Conservation (phyloP, 1,140 invertebrate genomes). For the Atta cephalotes region DNA sequence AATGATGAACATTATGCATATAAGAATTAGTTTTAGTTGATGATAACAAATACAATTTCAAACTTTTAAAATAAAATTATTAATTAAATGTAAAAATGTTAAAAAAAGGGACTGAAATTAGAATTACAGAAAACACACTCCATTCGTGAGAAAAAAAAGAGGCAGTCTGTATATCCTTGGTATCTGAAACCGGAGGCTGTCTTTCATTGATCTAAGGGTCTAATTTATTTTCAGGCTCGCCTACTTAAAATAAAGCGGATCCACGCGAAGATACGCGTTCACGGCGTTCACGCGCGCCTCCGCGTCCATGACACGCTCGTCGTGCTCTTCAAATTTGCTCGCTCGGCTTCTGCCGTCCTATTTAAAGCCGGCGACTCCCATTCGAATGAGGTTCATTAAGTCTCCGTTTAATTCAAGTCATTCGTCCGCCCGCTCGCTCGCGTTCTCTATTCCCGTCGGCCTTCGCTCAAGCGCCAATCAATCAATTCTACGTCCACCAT, state of each 20-base stretch:
- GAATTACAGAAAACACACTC: neutral
- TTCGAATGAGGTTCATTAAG: constrained; percentile 57
- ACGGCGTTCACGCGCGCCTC: constrained; percentile 37
- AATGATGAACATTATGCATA: neutral
- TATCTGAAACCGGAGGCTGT: neutral
- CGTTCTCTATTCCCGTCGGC: constrained; percentile 42
- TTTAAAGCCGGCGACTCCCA: constrained; percentile 59
- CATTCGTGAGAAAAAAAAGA: too few species aligned
- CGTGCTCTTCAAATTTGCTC: constrained; percentile 62
- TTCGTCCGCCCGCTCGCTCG: constrained; percentile 1
- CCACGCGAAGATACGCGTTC: constrained; percentile 47
- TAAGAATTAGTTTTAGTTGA: neutral
- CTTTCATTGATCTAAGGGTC: constrained; percentile 46
- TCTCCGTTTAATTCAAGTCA: constrained; percentile 52
- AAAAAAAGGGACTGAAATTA: neutral
- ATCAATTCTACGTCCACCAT: constrained; percentile 40
- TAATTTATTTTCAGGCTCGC: constrained; percentile 47
- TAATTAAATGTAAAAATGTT: neutral
- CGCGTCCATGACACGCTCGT: constrained; percentile 58
- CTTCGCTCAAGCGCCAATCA: constrained; percentile 49
- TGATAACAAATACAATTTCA: neutral
- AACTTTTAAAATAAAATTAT: neutral
- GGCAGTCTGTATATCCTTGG: neutral
- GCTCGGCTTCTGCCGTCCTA: constrained; percentile 53
- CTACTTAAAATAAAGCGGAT: constrained; percentile 51